A percentile compares a stretch with the other conserved stretches of the same genome.
Evolutionary conservation across 2,888 invertebrate species (phyloP).

Genomic region (Odontocolon sp.): DNA sequence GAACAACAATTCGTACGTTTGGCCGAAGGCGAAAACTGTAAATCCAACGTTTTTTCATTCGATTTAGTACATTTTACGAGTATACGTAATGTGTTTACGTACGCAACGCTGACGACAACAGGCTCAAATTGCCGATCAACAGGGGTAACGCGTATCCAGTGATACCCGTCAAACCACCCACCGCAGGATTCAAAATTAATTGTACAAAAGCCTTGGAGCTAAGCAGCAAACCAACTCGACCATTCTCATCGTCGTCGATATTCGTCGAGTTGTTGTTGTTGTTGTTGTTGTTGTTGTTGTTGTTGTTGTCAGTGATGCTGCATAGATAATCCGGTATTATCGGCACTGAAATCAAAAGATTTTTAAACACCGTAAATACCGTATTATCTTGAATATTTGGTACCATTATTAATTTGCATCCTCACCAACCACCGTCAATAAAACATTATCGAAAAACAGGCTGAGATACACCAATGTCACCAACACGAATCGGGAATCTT

Average conservation of each 20-base stretch:
- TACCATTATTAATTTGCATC: not conserved
- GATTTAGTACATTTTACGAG: constrained; percentile 38
- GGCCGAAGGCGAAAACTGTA: constrained; percentile 89
- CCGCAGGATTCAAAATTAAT: constrained; percentile 88
- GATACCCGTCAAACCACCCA: constrained; percentile 86
- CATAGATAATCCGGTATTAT: constrained; percentile 90
- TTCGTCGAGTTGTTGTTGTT: constrained; percentile 78
- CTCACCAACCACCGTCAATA: constrained; percentile 94
- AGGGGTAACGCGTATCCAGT: constrained; percentile 87
- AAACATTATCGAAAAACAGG: constrained; percentile 91
- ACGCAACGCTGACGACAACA: constrained; percentile 87
- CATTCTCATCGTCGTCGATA: constrained; percentile 84
- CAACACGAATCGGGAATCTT: constrained; percentile 76
- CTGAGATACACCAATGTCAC: constrained; percentile 87
- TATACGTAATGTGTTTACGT: constrained; percentile 76
- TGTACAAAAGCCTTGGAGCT: constrained; percentile 92
- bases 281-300: constrained; percentile 81
- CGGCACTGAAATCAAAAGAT: constrained; percentile 84
- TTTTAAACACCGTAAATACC: not conserved
- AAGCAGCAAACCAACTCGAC: constrained; percentile 86
- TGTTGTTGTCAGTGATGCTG: constrained; percentile 81
- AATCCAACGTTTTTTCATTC: no score
- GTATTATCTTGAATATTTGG: not conserved
- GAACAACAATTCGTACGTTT: constrained; percentile 86
- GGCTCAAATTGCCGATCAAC: constrained; percentile 86